Evolutionary conservation across 2,888 invertebrate species (phyloP), one percentile per base, ranked within the genome.

Genomic region (Dasypogon diadema): DNA sequence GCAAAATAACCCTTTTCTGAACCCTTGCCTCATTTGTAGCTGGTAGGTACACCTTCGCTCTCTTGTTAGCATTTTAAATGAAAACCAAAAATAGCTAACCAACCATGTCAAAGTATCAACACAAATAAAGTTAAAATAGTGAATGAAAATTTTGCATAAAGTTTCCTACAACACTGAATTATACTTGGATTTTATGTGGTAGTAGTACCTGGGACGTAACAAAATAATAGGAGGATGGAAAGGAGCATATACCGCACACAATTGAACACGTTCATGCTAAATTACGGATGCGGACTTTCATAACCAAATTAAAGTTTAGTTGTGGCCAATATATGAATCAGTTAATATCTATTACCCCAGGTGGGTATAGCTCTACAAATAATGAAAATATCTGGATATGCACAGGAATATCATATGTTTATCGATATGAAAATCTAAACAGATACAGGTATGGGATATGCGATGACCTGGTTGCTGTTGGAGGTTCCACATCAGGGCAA

Each of bases 71-170:
- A 60, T 60, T 60, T 60, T 60, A 60, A 60, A 18, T 21, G 10
- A 37, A 60, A 42, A 42, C 60, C 60, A 60, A 42, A 60, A 60
- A 60, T 60, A 60, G 60, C 60, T 37, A 30, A 18, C 37, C 60
- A 18, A 21, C 60, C 60, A 60, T 60, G 37, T 60, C 37, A 60
- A 60, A 60, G 37, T 60, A 60, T 60, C 60, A 60, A 60, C 60
- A 37, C 60, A 60, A 60, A 60, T 60, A 60, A 60, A 60, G 21
- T 60, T 37, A 42, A 42, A 42, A 42, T 12, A 42, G 12, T 42
- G 42, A 42, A 60, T 18, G 5, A 37, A 21, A 37, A 60, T 60
- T 37, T 60, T 60, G 21, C 60, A 60, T 60, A 60, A 60, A 60
- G 60, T 60, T 60, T 60, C n/a, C 37, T 12, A 21, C 10, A 60